Conservation (phyloP, 2,888 invertebrate species). For the Andrena chrysosceles region DNA sequence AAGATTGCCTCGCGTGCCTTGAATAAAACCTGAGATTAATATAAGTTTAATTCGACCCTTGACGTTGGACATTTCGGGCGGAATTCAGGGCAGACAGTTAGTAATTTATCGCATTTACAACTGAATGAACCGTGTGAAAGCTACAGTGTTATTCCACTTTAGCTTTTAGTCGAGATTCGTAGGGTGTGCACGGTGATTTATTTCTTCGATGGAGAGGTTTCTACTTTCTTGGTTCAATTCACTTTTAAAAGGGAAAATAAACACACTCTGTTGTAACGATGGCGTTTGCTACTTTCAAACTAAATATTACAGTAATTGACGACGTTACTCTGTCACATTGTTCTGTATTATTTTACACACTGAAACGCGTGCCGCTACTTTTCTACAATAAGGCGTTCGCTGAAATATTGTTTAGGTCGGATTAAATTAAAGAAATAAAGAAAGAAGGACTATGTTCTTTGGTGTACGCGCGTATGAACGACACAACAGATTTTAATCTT, state of each 20-base stretch:
- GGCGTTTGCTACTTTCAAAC: neutral
- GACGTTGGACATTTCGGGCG: neutral
- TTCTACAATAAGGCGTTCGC: too few species aligned
- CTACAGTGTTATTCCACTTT: conserved; percentile 11
- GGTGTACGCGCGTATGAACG: too few species aligned
- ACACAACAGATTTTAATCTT: too few species aligned
- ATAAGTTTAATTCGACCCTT: conserved; percentile 25
- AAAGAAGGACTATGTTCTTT: too few species aligned
- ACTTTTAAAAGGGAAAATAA: neutral
- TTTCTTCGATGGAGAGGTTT: neutral
- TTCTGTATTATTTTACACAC: too few species aligned
- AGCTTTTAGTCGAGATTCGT: neutral
- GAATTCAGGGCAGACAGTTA: conserved; percentile 13
- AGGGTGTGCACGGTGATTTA: neutral
- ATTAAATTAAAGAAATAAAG: too few species aligned
- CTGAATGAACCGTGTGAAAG: neutral
- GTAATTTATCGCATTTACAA: conserved; percentile 1
- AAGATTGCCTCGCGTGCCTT: conserved; percentile 26
- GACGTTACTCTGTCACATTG: neutral
- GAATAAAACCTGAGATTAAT: conserved; percentile 38
- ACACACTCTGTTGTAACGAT: neutral
- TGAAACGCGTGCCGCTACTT: too few species aligned
- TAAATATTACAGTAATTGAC: neutral
- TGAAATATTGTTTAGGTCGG: too few species aligned
- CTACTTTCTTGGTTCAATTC: neutral